Conservation (phyloP, 2,888 invertebrate species). For the Hirudinaria manillensis region DNA sequence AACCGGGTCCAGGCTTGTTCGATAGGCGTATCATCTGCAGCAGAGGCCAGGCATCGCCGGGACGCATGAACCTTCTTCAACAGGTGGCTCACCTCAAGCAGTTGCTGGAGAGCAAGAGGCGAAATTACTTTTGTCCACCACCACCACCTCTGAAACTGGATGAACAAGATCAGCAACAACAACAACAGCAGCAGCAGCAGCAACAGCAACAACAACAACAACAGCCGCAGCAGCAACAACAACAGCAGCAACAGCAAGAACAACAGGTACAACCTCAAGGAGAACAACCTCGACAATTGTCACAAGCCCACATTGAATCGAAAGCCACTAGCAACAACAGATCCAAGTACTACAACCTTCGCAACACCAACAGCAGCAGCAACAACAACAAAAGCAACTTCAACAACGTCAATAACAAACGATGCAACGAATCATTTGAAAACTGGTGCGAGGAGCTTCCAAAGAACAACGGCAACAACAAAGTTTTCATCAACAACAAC, state of each 20-base stretch:
- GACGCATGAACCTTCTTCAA: background rate
- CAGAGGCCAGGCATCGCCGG: no score
- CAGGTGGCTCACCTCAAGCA: conserved; percentile 2
- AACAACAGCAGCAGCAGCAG: no score
- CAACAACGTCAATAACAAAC: conserved; percentile 20
- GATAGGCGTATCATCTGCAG: no score
- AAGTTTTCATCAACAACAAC: conserved; percentile 1
- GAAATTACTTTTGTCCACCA: no score
- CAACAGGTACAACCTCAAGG: background rate
- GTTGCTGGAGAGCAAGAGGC: background rate
- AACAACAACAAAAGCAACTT: conserved; percentile 2
- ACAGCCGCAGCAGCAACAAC: no score
- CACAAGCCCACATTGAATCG: no score
- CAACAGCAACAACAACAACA: no score
- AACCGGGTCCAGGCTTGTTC: no score
- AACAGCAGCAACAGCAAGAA: background rate
- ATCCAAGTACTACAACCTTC: background rate
- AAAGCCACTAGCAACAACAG: background rate
- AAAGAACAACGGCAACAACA: conserved; percentile 2
- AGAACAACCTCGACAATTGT: no score
- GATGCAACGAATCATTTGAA: background rate
- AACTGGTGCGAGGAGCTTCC: background rate
- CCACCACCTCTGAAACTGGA: no score
- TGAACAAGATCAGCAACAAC: no score
- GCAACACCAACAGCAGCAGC: background rate